Evolutionary conservation across 2,113 vertebrate genomes (phyloP), one percentile per base, ranked within the genome.

Genomic region (Brachirus orientalis): DNA sequence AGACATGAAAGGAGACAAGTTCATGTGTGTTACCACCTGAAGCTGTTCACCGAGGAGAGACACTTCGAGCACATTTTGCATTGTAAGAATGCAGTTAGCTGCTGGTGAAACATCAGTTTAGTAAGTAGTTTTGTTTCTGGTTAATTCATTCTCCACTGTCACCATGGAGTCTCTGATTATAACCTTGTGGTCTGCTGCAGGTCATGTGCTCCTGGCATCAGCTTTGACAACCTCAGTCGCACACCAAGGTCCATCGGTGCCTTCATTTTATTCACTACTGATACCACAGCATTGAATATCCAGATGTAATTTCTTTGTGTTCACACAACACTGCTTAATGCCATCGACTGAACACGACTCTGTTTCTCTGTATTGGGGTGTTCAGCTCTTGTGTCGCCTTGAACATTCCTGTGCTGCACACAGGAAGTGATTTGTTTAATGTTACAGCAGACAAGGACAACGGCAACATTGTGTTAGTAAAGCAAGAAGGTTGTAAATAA

Each of bases 151-250:
- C 10, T 41, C 10, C 52, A 57, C 58, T 64, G 45, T 71, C 56
- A 35, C 38, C 3, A 1, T 17, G 11, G 36, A 60, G 57, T 16
- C 59, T 63, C 41, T 85, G 68, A 82, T 82, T 82, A 52, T 52
- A 65, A 80, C 60, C 72, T 59, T 80, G 75, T 75, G 82, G 70
- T 82, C 44, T 63, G 63, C 60, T 63, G 52, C 22, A 35, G 65
- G 75, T 88, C 83, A 85, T 79, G 81, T 83, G 83, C 52, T 81
- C 8, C 38, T 13, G 44, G 52, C 71, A 16, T 16, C 8, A 13
- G 28, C 45, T 40, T 12, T 38, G 16, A 41, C 63, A 55, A 36
- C 55, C 44, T 52, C 20, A 51, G n/a, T n/a, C 22, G 12, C 74
- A 46, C 35, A 63, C 19, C 17, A 38, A 17, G 33, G n/a, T 12